These are phyloP conservation scores for Cephus pygmeus DNA, from an alignment of 2,888 invertebrate species.

Conservation along the genomic window DNA sequence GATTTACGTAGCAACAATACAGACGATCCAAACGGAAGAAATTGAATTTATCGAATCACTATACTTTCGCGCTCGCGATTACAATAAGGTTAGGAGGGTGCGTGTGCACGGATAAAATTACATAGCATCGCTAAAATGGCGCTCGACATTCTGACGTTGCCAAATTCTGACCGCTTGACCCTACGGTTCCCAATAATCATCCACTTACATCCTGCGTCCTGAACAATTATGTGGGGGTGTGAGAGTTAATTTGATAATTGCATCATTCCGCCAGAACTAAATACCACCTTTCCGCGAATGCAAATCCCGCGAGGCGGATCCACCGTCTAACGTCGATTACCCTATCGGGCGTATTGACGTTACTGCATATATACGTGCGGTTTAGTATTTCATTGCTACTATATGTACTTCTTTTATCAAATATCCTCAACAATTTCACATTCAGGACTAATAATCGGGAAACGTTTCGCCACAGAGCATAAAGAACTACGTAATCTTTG, in stretches of 20 bases:
- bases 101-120: conserved; percentile 40
- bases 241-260: conserved; percentile 62
- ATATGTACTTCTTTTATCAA: background rate
- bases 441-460: background rate
- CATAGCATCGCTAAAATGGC: conserved; percentile 41
- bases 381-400: background rate
- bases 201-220: conserved; percentile 54
- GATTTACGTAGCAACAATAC: background rate
- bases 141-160: conserved; percentile 47
- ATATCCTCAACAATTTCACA: background rate
- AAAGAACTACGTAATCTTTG: too few species aligned
- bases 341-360: background rate
- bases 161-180: conserved; percentile 44
- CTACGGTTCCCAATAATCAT: conserved; percentile 51
- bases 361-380: background rate
- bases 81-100: conserved; percentile 13
- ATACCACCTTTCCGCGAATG: conserved; percentile 56
- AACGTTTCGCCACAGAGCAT: background rate
- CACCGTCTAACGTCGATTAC: background rate
- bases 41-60: background rate
- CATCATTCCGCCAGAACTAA: conserved; percentile 55
- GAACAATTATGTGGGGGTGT: conserved; percentile 48
- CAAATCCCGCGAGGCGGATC: conserved; percentile 38
- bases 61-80: background rate
- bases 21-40: background rate